A percentile compares a stretch with the other conserved stretches of the same genome.
phyloP scores from a whole-genome alignment of 2,113 vertebrate species.

The Alosa alosa region DNA sequence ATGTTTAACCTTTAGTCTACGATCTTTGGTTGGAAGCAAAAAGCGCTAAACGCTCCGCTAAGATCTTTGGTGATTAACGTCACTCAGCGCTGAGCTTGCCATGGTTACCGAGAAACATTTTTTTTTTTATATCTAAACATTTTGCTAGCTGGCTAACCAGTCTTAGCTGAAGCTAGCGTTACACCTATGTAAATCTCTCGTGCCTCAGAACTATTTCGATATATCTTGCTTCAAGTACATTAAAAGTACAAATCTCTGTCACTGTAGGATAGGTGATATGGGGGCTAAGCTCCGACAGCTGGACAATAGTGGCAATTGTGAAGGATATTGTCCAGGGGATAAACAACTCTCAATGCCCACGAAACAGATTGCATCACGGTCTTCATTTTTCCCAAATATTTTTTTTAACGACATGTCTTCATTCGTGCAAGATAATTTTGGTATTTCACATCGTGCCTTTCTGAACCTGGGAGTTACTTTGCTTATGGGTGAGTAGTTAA shows the following conservation, averaged over 20 bases:
- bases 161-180: background rate
- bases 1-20: no score
- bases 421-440: background rate
- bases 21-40: no score
- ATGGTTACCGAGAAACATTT: background rate
- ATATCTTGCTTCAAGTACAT: background rate
- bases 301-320: background rate
- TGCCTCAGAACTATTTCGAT: background rate
- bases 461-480: background rate
- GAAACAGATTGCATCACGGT: background rate
- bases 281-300: background rate
- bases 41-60: no score
- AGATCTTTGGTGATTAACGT: no score
- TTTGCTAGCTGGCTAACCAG: background rate
- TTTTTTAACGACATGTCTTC: background rate
- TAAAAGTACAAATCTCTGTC: background rate
- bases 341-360: background rate
- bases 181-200: background rate
- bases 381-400: background rate
- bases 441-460: background rate
- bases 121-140: background rate
- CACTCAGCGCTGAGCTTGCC: background rate
- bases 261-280: background rate
- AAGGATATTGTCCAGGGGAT: background rate
- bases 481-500: background rate